These are phyloP conservation scores for Gopherus evgoodei DNA, from an alignment of 2,113 vertebrate species.

Conservation along the genomic window DNA sequence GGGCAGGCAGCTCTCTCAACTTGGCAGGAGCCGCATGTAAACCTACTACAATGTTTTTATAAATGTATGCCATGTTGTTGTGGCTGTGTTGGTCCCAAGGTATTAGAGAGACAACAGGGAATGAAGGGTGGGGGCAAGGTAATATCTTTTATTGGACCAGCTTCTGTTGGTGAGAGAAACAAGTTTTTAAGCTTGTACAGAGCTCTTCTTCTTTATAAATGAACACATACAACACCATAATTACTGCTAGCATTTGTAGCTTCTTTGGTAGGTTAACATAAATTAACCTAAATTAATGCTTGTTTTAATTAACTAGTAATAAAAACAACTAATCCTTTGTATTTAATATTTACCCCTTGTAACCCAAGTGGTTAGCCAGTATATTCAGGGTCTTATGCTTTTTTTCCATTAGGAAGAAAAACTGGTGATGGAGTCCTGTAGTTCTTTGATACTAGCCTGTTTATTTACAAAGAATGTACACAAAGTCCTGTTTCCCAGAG, in stretches of 20 bases:
- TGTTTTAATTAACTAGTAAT: background rate
- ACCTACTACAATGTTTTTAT: background rate
- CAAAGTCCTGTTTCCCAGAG: background rate
- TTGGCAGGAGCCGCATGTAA: background rate
- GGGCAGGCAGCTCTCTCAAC: background rate
- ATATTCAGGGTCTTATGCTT: background rate
- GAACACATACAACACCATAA: background rate
- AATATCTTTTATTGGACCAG: background rate
- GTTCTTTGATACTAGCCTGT: background rate
- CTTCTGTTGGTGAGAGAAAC: background rate
- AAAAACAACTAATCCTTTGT: background rate
- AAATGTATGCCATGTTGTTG: background rate
- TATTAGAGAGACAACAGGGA: background rate
- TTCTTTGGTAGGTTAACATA: background rate
- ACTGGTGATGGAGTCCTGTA: background rate
- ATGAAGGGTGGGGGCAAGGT: background rate
- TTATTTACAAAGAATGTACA: background rate
- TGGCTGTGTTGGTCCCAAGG: background rate
- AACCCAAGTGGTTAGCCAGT: background rate
- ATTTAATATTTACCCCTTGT: background rate
- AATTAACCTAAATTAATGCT: background rate
- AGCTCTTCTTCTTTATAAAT: background rate
- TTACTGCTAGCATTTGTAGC: background rate
- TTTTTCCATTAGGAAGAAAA: background rate
- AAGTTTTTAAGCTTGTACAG: background rate